phyloP scores from a whole-genome alignment of 1,140 invertebrate species.

The Dysdera silvatica region DNA sequence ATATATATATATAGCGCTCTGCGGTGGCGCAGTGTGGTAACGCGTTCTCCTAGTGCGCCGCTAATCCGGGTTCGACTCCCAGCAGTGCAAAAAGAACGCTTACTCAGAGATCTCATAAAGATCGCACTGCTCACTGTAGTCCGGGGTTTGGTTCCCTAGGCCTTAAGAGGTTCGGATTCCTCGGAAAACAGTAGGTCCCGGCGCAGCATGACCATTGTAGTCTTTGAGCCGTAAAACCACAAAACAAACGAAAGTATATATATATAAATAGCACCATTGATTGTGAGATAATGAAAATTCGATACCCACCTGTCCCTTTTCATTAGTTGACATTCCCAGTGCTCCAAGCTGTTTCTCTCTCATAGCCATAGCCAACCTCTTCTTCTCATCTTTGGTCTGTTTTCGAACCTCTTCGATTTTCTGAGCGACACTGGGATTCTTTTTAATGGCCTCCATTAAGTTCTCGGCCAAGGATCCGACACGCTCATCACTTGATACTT shows the following conservation, averaged over 20 bases:
- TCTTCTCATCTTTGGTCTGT: slow-evolving; percentile 88
- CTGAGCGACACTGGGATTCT: slow-evolving; percentile 51
- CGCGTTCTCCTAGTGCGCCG: no score
- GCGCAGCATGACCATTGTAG: no score
- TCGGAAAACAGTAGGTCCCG: no score
- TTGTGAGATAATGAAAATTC: not conserved
- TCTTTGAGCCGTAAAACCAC: no score
- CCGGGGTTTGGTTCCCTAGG: no score
- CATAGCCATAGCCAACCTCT: slow-evolving; percentile 94
- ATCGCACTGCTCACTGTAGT: no score
- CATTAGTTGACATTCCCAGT: slow-evolving; percentile 90
- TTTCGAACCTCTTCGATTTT: slow-evolving; percentile 86
- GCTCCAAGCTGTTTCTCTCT: slow-evolving; percentile 90
- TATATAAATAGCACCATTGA: not conserved
- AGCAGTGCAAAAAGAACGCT: no score
- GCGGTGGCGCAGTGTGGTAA: no score
- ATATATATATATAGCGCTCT: no score
- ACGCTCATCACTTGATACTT: slow-evolving; percentile 94
- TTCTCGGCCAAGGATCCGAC: slow-evolving; percentile 95
- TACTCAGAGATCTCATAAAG: no score
- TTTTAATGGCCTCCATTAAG: slow-evolving; percentile 74
- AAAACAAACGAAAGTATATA: not conserved
- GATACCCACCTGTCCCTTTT: slow-evolving; percentile 56
- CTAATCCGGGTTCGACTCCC: no score
- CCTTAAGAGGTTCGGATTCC: no score